These are phyloP conservation scores for Anthonomus grandis DNA, from an alignment of 1,140 invertebrate species.

Conservation along the genomic window DNA sequence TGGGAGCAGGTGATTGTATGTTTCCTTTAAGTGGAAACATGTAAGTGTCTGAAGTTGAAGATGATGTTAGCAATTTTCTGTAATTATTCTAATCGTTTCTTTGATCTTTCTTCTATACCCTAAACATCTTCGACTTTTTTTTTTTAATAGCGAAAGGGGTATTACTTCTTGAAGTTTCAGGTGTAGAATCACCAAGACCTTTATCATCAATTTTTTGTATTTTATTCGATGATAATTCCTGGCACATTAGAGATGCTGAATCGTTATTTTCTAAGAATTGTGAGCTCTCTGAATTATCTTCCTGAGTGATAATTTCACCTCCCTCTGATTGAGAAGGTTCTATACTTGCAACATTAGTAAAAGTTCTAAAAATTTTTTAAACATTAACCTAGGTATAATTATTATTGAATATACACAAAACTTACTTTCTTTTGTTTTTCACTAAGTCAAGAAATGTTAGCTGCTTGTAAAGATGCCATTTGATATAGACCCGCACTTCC, in stretches of 20 bases:
- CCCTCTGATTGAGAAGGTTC: background rate
- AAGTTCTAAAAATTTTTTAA: too few relatives aligned
- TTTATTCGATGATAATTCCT: background rate
- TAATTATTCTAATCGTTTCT: background rate
- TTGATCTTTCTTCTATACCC: slow-evolving; percentile 6
- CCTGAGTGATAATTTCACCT: background rate
- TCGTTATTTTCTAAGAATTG: background rate
- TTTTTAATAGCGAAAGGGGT: background rate
- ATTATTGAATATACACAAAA: too few relatives aligned
- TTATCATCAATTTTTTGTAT: too few relatives aligned
- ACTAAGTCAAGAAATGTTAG: too few relatives aligned
- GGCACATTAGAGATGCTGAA: background rate
- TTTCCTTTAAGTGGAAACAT: too few relatives aligned
- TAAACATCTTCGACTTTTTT: slow-evolving; percentile 5
- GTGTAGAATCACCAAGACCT: too few relatives aligned
- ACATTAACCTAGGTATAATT: too few relatives aligned
- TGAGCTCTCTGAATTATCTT: background rate
- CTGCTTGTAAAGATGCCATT: too few relatives aligned
- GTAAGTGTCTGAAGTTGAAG: too few relatives aligned
- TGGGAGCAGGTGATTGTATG: too few relatives aligned
- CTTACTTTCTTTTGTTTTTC: too few relatives aligned
- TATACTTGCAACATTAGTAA: background rate
- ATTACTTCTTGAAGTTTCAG: slow-evolving; percentile 5
- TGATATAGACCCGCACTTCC: too few relatives aligned
- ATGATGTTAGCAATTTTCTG: slow-evolving; percentile 5